Evolutionary conservation across 2,113 vertebrate species (phyloP).

Genomic region (Gnathonemus echidnorhynchus): DNA sequence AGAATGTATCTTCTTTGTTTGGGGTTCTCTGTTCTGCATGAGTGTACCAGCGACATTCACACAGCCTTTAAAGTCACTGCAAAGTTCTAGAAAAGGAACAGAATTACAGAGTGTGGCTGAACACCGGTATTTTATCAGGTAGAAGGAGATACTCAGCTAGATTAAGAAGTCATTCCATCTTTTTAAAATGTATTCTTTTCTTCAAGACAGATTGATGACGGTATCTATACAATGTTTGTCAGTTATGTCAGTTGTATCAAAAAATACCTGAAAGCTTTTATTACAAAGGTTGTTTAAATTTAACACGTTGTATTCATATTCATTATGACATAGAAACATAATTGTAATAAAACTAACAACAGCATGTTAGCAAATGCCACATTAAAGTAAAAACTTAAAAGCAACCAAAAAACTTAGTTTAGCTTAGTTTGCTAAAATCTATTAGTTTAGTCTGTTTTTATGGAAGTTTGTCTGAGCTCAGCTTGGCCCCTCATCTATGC

Average conservation of each 20-base stretch:
- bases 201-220: background rate
- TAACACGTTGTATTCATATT: background rate
- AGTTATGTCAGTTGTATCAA: background rate
- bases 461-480: background rate
- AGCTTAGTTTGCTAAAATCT: background rate
- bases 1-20: background rate
- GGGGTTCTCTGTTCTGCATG: background rate
- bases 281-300: background rate
- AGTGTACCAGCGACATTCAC: background rate
- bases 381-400: background rate
- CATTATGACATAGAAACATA: background rate
- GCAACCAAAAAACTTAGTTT: background rate
- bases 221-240: background rate
- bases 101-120: background rate
- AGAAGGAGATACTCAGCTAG: background rate
- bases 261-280: background rate
- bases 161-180: background rate
- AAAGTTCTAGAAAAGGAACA: background rate
- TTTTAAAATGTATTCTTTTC: background rate
- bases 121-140: background rate
- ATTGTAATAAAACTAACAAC: background rate
- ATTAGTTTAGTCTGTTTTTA: background rate
- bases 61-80: background rate
- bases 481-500: background rate
- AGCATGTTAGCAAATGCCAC: background rate